Base-by-base conservation (phyloP, 2,797 vertebrate genomes). In the Paedocypris micromegethes region DNA sequence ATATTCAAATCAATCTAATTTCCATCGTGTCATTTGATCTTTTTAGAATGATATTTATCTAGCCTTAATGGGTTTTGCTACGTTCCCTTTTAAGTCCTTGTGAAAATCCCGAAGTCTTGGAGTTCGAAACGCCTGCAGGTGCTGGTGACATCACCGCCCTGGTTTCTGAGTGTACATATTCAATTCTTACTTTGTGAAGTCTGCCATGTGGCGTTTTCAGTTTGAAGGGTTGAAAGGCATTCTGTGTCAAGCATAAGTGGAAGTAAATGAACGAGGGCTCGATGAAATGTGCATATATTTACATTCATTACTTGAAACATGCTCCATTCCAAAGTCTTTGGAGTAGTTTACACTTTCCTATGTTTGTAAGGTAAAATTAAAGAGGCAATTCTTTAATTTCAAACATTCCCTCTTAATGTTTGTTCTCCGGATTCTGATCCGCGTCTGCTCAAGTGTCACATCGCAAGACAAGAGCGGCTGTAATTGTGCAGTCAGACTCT, bases 101-200 rank as follows among this genome's bases (percentile, higher is more conserved):
- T 37, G 9, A 58, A 74, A 49, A 51, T 8, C 2, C 4, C 7
- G 7, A 45, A 55, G 40, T 58, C 52, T 67, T 61, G 23, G 46
- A 46, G 37, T 39, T 47, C 67, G 64, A 74, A 54, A 66, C 41
- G 47, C 54, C 39, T 55, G 60, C 48, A 72, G 72, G 58, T 67
- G 73, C 43, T 47, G 60, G 58, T 70, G 66, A 73, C 64, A 55
- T 63, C 47, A 52, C 51, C 56, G 42, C 53, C 48, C 48, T 58
- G 37, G 55, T 69, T 78, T 59, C 23, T 61, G 70, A 53, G 49
- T 41, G 59, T 45, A 45, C 59, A 73, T 72, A 63, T 62, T 65
- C 48, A 75, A 64, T 69, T 47, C 38, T 60, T 42, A 56, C 53
- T 70, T 70, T 64, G 64, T 54, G 70, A 23, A 68, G 42, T 61